Conservation (phyloP, 2,797 vertebrate species). For the Trachurus trachurus region DNA sequence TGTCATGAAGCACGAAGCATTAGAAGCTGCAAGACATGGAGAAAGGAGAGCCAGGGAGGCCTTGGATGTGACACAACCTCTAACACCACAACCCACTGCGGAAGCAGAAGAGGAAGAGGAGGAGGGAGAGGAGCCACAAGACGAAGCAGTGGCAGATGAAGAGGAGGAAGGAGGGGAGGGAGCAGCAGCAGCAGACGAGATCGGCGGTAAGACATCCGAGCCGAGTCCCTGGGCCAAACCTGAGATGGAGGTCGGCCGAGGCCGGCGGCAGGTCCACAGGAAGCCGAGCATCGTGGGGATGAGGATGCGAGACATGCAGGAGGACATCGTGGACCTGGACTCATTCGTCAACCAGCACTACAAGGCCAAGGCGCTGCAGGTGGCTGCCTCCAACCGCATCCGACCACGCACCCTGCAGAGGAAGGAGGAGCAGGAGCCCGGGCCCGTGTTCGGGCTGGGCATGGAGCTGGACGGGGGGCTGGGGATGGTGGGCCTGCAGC, state of each 20-base stretch:
- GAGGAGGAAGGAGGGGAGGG: constrained; percentile 48
- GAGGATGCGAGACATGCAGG: constrained; percentile 65
- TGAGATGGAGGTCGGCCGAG: constrained; percentile 23
- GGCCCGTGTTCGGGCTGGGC: constrained; percentile 50
- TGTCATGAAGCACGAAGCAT: background rate
- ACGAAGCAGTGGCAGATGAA: constrained; percentile 39
- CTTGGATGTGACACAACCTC: constrained; percentile 6
- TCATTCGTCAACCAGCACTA: constrained; percentile 86
- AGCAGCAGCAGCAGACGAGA: constrained; percentile 40
- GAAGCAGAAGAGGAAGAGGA: constrained; percentile 60
- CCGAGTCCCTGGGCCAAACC: constrained; percentile 56
- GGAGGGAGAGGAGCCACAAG: constrained; percentile 50
- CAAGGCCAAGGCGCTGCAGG: constrained; percentile 83
- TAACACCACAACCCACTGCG: constrained; percentile 28
- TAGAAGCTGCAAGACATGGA: constrained; percentile 8
- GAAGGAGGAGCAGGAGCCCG: constrained; percentile 71
- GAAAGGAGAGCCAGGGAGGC: constrained; percentile 53
- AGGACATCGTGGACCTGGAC: constrained; percentile 92
- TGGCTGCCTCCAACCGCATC: constrained; percentile 63
- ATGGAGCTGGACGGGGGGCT: constrained; percentile 70
- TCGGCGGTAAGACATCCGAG: constrained; percentile 32
- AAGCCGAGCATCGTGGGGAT: constrained; percentile 85
- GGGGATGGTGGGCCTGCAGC: constrained; percentile 72
- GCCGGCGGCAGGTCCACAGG: constrained; percentile 13
- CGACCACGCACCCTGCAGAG: constrained; percentile 79